Evolutionary conservation across 2,888 invertebrate species (phyloP).

Genomic region (Temnothorax rugatulus): DNA sequence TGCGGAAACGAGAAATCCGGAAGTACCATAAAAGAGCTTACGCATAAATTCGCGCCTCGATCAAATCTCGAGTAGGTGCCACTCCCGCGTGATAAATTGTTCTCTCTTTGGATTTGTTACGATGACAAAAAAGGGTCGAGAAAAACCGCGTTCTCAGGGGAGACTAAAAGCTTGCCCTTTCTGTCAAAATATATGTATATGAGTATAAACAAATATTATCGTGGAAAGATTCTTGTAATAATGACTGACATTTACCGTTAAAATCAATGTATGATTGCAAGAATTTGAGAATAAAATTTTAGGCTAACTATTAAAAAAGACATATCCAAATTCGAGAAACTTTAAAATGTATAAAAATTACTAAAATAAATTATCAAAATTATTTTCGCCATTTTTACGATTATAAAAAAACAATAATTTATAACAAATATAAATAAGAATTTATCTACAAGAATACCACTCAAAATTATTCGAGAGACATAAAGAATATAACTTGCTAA

Average conservation of each 20-base stretch:
- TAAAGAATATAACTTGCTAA: background rate
- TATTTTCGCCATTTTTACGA: background rate
- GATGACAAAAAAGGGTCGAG: background rate
- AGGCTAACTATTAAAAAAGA: background rate
- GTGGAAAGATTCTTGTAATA: background rate
- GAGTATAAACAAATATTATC: background rate
- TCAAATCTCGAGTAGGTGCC: slow-evolving; percentile 28
- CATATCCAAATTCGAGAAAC: background rate
- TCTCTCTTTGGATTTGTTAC: slow-evolving; percentile 17
- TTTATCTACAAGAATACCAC: background rate
- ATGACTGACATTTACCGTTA: background rate
- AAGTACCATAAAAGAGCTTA: background rate
- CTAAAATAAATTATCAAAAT: background rate
- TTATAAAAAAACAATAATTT: background rate
- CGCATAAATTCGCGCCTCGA: slow-evolving; percentile 24
- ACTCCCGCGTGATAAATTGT: slow-evolving; percentile 31
- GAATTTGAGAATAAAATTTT: background rate
- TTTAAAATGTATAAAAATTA: background rate
- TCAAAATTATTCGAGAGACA: background rate
- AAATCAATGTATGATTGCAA: background rate
- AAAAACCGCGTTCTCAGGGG: background rate
- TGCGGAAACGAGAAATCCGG: background rate
- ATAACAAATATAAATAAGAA: background rate
- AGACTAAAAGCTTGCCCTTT: background rate
- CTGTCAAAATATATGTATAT: background rate